Base-by-base conservation (phyloP, 2,888 invertebrate species). In the Eristalis intricaria region DNA sequence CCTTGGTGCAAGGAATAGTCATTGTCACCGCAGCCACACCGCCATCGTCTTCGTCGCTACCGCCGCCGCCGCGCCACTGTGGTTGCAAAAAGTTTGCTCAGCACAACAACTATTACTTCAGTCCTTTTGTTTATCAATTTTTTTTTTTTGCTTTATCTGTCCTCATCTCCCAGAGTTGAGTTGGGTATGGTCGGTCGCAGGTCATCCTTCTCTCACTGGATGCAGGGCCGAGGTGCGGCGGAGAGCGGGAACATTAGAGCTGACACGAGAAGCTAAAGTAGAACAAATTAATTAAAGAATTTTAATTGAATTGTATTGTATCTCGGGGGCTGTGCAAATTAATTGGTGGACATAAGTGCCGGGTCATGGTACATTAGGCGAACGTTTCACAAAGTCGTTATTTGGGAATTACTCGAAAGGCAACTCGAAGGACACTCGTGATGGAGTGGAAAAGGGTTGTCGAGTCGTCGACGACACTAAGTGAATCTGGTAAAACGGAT, bases 241-340 rank as follows among this genome's bases (percentile, higher is more conserved):
- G 29, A 50, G 43, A 22, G 19, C n/a, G 43, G 32, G 32, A 32
- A 5, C 19, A 7, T 43, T n/a, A 50, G 50, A 50, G 50, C 50
- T 19, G 26, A 56, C 40, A 66, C 40, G 40, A 32, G 8, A 50
- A 68, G 35, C 23, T 58, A 73, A 77, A 77, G 73, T 74, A 81
- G 85, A 68, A 58, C 81, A 77, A 82, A 85, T 77, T 78, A 85
- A 82, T 82, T 84, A 74, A 82, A 60, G 77, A 77, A 81, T 73
- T 85, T 82, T 78, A 85, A 85, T 85, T 85, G 76, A 85, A 85
- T 85, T 82, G 68, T 71, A 76, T 63, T 71, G 68, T 71, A 76
- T 58, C 76, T 56, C 13, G 61, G 22, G 73, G 71, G 61, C 69
- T 68, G 63, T n/a, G 38, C 10, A 69, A 81, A 81, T 73, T 73